phyloP scores from a whole-genome alignment of 2,888 invertebrate species.

The Steinernema carpocapsae region DNA sequence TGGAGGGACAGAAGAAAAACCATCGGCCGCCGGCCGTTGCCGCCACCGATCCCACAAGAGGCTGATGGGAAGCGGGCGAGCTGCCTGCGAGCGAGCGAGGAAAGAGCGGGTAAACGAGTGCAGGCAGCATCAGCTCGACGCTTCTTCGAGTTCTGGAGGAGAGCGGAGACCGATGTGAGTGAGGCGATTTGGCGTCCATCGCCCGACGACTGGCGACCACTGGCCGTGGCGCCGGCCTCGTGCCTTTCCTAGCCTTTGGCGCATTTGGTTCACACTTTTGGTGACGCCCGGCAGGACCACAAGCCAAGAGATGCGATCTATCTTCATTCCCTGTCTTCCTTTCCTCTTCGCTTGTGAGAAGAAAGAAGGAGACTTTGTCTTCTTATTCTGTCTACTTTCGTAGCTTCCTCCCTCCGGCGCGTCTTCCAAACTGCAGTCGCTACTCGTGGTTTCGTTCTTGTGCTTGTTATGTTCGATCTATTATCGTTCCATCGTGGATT shows the following conservation, averaged over 20 bases:
- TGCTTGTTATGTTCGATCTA: conserved; percentile 13
- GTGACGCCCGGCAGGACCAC: background rate
- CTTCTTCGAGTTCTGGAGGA: conserved; percentile 1
- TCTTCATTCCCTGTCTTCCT: background rate
- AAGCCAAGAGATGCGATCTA: conserved; percentile 16
- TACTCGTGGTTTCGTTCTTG: background rate
- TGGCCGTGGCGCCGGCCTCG: background rate
- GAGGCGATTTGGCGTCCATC: conserved; percentile 24
- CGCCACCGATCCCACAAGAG: conserved; percentile 18
- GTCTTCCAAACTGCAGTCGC: background rate
- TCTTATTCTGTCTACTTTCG: background rate
- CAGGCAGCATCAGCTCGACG: conserved; percentile 26
- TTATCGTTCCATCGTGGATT: conserved; percentile 32
- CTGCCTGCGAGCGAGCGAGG: conserved; percentile 5
- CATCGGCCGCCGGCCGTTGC: conserved; percentile 21
- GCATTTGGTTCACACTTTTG: conserved; percentile 20
- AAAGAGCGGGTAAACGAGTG: conserved; percentile 26
- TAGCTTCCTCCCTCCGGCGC: background rate
- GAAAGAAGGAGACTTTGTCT: background rate
- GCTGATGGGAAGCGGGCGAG: conserved; percentile 16
- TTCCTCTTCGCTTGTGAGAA: background rate
- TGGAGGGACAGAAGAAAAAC: conserved; percentile 10
- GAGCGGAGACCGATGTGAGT: background rate
- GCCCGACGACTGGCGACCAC: conserved; percentile 25
- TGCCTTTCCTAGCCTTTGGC: conserved; percentile 20